Base-by-base conservation (phyloP, 2,888 invertebrate genomes). In the Prosapia bicincta region DNA sequence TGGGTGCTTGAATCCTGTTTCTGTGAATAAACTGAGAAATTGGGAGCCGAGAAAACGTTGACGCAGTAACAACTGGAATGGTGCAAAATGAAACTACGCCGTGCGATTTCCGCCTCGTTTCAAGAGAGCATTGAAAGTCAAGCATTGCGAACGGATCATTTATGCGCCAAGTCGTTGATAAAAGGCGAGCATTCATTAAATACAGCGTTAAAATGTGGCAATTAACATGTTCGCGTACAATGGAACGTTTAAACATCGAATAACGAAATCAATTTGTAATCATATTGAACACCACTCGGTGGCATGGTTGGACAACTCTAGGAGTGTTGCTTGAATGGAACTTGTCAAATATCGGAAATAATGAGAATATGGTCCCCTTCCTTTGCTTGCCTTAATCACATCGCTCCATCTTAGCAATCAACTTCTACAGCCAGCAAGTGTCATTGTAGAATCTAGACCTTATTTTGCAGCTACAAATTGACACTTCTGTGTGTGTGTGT, bases 151-250 rank as follows among this genome's bases (percentile, higher is more conserved):
- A 20, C 20, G 54, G 20, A 20, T 54, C 54, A 54, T 54, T 54
- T 54, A 20, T 54, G 54, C 2, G 54, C 54, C 54, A 9, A 54
- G 54, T 20, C 20, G 54, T 54, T 38, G 38, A 38, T 13, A 38
- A 38, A 38, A 38, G 38, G 38, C 54, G 54, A 54, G 20, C 54
- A 54, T 54, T 54, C 54, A 54, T 54, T 54, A 54, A 54, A 54
- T 54, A 54, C 54, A 54, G 54, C 54, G 54, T 54, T 54, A 54
- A 54, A 54, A 54, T 54, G 54, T 54, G 54, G 54, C 54, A 54
- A 54, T 54, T 54, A 54, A n/a, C 54, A 20, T 54, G 54, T 54
- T 20, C 20, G 20, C 20, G 54, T 20, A 54, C 54, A 54, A 54
- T 54, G 20, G 54, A 20, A 10, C 54, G 54, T 54, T 54, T 54